Percentiles rank a stretch among this genome's conserved stretches.
These are phyloP conservation scores for Xylota sylvarum DNA, from an alignment of 2,888 invertebrate species.

Conservation along the genomic window DNA sequence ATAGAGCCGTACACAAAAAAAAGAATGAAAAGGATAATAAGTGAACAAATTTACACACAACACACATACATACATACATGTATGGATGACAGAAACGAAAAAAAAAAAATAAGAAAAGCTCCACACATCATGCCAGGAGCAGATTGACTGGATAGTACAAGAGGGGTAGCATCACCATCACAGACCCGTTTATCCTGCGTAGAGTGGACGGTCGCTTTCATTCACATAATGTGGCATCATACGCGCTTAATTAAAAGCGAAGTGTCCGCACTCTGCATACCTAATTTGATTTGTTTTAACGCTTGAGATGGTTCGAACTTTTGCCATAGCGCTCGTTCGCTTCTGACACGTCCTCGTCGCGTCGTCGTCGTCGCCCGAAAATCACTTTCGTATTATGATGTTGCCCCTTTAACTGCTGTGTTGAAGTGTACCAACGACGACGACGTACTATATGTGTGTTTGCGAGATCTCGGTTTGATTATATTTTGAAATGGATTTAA, in stretches of 20 bases:
- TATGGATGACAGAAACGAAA: slow-evolving; percentile 7
- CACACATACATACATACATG: neutral
- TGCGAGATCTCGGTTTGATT: slow-evolving; percentile 12
- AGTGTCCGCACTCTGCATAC: slow-evolving; percentile 64
- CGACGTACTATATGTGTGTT: neutral
- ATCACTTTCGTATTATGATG: slow-evolving; percentile 16
- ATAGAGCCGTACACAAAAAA: neutral
- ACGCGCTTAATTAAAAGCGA: slow-evolving; percentile 68
- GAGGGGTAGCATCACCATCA: neutral
- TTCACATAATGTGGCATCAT: slow-evolving; percentile 62
- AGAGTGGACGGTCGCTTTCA: slow-evolving; percentile 44
- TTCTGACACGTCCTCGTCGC: neutral
- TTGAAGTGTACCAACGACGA: neutral
- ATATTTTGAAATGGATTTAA: slow-evolving; percentile 2
- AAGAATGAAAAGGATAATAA: slow-evolving; percentile 13
- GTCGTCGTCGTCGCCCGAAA: neutral
- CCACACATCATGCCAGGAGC: slow-evolving; percentile 30
- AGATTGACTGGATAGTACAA: slow-evolving; percentile 43
- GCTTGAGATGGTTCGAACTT: slow-evolving; percentile 47
- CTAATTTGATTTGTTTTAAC: slow-evolving; percentile 70
- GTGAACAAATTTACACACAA: neutral
- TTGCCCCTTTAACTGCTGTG: slow-evolving; percentile 23
- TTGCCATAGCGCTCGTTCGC: slow-evolving; percentile 8
- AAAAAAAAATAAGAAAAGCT: neutral
- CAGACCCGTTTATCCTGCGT: slow-evolving; percentile 16